phyloP scores from a whole-genome alignment of 2,888 invertebrate species.

The Periphyllus acericola region DNA sequence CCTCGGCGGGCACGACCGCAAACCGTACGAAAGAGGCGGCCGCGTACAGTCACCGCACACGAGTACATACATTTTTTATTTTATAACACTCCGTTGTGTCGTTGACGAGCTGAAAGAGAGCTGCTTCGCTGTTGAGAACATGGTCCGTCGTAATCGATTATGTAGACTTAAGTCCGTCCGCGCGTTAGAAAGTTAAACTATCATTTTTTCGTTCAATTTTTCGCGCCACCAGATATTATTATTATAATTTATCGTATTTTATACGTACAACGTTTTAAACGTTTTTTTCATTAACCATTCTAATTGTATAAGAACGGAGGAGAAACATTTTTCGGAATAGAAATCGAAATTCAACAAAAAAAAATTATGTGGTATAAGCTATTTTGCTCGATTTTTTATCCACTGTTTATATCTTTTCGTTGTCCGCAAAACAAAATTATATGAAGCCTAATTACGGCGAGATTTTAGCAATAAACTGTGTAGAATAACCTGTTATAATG shows the following conservation, averaged over 20 bases:
- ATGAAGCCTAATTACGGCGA: neutral
- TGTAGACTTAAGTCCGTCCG: neutral
- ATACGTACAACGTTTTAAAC: neutral
- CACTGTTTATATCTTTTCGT: neutral
- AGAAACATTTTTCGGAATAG: neutral
- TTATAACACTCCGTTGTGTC: too few relatives aligned
- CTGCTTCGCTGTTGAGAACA: neutral
- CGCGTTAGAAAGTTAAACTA: neutral
- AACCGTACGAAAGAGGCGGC: neutral
- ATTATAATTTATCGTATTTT: neutral
- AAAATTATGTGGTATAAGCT: neutral
- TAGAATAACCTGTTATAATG: neutral
- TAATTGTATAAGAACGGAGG: neutral
- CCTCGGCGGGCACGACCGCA: neutral
- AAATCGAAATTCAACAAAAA: neutral
- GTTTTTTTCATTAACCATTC: neutral
- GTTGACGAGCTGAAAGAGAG: too few relatives aligned
- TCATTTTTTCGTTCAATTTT: neutral
- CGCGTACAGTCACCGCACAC: neutral
- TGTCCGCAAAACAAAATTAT: neutral
- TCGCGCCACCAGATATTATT: neutral
- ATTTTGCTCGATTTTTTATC: neutral
- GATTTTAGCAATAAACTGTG: neutral
- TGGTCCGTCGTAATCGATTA: too few relatives aligned
- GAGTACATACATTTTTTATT: too few relatives aligned